phyloP scores from a whole-genome alignment of 2,797 vertebrate species.

The Sebastes diploproa region DNA sequence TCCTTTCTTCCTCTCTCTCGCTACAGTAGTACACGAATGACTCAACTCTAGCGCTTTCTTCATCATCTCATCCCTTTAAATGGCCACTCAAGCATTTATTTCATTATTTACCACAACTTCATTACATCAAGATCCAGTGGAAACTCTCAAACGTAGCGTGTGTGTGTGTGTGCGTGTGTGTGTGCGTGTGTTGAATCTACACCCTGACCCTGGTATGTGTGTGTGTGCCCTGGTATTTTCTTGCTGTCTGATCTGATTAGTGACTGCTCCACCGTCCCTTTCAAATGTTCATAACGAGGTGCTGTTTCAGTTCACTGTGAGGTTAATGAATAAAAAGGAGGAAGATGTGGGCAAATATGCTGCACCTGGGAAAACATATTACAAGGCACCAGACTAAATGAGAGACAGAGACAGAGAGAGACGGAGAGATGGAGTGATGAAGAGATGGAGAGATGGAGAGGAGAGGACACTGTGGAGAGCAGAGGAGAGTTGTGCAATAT shows the following conservation, averaged over 20 bases:
- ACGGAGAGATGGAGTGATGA: neutral
- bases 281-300: conserved; percentile 60
- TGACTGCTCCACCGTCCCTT: conserved; percentile 23
- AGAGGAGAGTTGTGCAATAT: conserved; percentile 36
- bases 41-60: conserved; percentile 30
- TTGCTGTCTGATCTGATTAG: conserved; percentile 60
- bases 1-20: neutral
- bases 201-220: neutral
- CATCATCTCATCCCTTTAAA: conserved; percentile 69
- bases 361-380: conserved; percentile 28
- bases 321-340: conserved; percentile 58
- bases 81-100: conserved; percentile 69
- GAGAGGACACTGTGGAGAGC: neutral
- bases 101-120: conserved; percentile 64
- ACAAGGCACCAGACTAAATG: conserved; percentile 3
- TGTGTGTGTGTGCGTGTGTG: conserved; percentile 1
- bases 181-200: neutral
- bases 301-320: conserved; percentile 56
- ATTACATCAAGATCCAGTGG: conserved; percentile 43
- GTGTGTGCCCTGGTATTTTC: conserved; percentile 44
- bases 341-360: conserved; percentile 45
- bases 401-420: neutral
- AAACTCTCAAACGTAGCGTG: neutral
- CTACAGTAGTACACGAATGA: conserved; percentile 2
- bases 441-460: neutral